A percentile compares a stretch with the other conserved stretches of the same genome.
Conservation (phyloP, 2,113 vertebrate genomes). For the Rhabdomys dilectus region DNA sequence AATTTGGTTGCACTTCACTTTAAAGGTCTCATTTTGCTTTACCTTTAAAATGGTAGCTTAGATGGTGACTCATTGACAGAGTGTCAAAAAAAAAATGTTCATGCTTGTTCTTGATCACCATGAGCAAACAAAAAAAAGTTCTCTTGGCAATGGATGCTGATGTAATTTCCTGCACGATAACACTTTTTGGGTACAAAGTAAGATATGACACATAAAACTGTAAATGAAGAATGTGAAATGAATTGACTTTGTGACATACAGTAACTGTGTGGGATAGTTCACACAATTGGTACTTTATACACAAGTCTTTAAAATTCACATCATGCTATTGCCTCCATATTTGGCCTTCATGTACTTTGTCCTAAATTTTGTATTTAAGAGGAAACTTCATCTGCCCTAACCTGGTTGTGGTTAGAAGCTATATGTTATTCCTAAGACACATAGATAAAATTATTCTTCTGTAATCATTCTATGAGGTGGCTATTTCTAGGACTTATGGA, state of each 20-base stretch:
- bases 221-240: not conserved
- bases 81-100: not conserved
- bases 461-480: not conserved
- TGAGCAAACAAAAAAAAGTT: not conserved
- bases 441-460: not conserved
- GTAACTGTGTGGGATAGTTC: not conserved
- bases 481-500: not conserved
- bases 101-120: not conserved
- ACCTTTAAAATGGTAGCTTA: not conserved
- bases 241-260: not conserved
- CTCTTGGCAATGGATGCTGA: too few species aligned
- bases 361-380: not conserved
- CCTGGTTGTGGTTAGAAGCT: not conserved
- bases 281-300: not conserved
- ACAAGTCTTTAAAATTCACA: too few species aligned
- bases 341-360: not conserved
- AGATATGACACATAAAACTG: not conserved
- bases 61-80: too few species aligned
- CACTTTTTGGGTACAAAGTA: too few species aligned
- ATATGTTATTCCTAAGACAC: not conserved
- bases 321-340: not conserved
- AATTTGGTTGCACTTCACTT: not conserved
- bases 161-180: rapidly evolving
- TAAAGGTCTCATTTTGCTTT: not conserved
- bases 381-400: not conserved